Conservation (phyloP, 1,140 invertebrate species). For the Zeugodacus cucurbitae region DNA sequence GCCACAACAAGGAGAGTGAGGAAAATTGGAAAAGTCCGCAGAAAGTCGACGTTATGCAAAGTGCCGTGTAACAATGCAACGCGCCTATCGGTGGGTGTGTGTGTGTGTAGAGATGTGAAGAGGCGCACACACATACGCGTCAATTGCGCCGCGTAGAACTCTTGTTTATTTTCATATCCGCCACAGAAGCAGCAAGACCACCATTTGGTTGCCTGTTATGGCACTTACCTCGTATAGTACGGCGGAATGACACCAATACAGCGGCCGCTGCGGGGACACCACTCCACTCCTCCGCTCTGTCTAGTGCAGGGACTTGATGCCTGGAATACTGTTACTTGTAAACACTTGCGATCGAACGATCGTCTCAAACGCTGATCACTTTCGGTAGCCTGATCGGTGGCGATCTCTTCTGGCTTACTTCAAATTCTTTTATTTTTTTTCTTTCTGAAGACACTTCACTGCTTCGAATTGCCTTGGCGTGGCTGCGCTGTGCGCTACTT, state of each 20-base stretch:
- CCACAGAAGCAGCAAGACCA: background rate
- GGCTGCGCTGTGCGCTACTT: background rate
- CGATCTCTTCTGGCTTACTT: background rate
- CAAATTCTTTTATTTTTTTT: background rate
- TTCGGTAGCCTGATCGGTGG: background rate
- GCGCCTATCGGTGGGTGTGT: background rate
- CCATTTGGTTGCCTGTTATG: background rate
- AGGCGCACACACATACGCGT: background rate
- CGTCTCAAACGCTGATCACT: background rate
- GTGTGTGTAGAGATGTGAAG: background rate
- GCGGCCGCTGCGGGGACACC: background rate
- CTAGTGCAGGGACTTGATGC: background rate
- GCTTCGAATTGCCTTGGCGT: background rate
- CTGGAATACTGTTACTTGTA: background rate
- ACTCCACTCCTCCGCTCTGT: background rate
- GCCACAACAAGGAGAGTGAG: background rate
- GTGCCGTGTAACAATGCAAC: background rate
- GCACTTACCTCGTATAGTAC: background rate
- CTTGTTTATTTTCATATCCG: constrained; percentile 29
- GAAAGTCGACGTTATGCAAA: background rate
- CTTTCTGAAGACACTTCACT: background rate
- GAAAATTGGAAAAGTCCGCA: background rate
- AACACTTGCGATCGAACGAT: background rate
- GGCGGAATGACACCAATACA: background rate
- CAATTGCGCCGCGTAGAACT: background rate